Percentiles rank a stretch among this genome's conserved stretches.
phyloP scores from a whole-genome alignment of 2,113 vertebrate genomes.

The Vulpes ferrilata region DNA sequence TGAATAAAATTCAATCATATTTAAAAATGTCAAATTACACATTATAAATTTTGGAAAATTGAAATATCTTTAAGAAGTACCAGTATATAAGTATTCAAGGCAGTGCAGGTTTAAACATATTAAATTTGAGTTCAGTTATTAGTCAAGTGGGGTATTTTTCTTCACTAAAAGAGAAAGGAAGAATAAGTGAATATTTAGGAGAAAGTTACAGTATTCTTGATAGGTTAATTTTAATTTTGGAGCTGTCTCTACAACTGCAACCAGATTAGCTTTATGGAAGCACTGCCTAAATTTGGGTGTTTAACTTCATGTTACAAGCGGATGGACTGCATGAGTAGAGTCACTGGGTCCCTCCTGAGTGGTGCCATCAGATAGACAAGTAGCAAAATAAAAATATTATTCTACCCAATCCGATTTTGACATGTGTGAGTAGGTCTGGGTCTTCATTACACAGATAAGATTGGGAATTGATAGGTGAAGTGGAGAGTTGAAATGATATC shows the following conservation, averaged over 20 bases:
- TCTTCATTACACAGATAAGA: not conserved
- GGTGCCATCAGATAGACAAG: not conserved
- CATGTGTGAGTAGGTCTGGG: not conserved
- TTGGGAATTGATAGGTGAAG: not conserved
- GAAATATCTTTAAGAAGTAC: not conserved
- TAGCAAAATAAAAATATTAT: slow-evolving; percentile 10
- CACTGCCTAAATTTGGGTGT: not conserved
- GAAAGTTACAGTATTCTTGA: not conserved
- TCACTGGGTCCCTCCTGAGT: not conserved
- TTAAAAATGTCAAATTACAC: not conserved
- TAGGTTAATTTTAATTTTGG: not conserved
- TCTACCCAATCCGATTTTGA: not conserved
- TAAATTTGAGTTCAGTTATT: not conserved
- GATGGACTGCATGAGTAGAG: not conserved
- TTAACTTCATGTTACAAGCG: not conserved
- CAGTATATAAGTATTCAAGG: not conserved
- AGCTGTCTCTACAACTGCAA: not conserved
- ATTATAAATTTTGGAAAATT: not conserved
- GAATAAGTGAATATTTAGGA: not conserved
- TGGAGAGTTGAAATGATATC: not conserved
- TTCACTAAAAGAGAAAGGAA: not conserved
- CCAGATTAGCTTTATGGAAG: not conserved
- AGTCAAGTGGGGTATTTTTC: not conserved
- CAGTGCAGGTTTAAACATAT: not conserved
- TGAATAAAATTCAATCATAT: not conserved